Percentiles rank a stretch among this genome's conserved stretches.
Conservation (phyloP, 2,888 invertebrate species). For the Tetragonula carbonaria region DNA sequence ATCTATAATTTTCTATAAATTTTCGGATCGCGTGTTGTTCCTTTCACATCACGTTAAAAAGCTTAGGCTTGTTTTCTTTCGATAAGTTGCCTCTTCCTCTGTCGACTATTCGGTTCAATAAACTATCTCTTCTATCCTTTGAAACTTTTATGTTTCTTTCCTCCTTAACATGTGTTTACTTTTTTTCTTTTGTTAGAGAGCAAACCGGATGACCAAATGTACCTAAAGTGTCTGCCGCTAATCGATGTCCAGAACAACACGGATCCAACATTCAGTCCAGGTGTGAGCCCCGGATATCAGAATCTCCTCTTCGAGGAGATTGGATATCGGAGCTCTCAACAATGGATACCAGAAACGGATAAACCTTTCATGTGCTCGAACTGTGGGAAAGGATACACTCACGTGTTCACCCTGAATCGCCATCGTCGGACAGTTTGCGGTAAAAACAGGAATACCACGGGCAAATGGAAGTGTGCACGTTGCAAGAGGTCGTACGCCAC, state of each 20-base stretch:
- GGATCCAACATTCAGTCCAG: conserved; percentile 17
- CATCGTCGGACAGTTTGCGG: conserved; percentile 71
- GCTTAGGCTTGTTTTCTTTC: neutral
- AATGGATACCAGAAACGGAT: conserved; percentile 62
- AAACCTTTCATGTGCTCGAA: conserved; percentile 69
- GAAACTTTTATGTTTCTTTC: neutral
- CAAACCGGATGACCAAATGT: conserved; percentile 26
- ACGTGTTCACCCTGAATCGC: conserved; percentile 70
- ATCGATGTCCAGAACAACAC: conserved; percentile 23
- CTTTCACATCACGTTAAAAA: neutral
- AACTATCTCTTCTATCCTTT: neutral
- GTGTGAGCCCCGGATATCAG: neutral
- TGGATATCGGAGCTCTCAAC: neutral
- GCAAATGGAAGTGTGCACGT: conserved; percentile 70
- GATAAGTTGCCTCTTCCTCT: neutral
- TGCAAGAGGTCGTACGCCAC: conserved; percentile 74
- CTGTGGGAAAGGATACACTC: conserved; percentile 71
- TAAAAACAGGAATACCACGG: conserved; percentile 59
- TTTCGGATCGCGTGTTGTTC: neutral
- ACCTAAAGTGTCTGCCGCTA: conserved; percentile 25
- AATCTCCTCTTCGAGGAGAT: neutral
- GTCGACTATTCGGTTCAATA: neutral
- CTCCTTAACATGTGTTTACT: conserved; percentile 43
- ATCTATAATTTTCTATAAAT: neutral
- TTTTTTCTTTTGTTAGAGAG: conserved; percentile 58